These are phyloP conservation scores for Drosophila fungiperda DNA, from an alignment of 2,888 invertebrate species.

Conservation along the genomic window DNA sequence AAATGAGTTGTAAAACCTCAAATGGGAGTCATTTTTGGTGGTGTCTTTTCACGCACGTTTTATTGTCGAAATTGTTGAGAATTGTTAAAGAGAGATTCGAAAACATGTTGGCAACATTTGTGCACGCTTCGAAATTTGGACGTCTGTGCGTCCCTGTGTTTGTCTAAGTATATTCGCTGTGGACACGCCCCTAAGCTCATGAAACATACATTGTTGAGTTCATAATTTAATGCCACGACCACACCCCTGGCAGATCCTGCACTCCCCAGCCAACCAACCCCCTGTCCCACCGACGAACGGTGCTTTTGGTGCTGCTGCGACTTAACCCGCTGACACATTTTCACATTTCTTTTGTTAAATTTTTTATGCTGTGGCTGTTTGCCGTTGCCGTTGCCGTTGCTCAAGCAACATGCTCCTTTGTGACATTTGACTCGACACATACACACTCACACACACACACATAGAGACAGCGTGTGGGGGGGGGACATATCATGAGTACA, in stretches of 20 bases:
- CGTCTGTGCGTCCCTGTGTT: not conserved
- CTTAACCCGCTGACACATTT: slow-evolving; percentile 73
- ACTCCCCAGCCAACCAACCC: not conserved
- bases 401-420: slow-evolving; percentile 67
- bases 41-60: not conserved
- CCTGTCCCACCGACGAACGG: slow-evolving; percentile 4
- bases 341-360: slow-evolving; percentile 67
- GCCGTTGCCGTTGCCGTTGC: slow-evolving; percentile 51
- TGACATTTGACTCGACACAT: slow-evolving; percentile 69
- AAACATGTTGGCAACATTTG: slow-evolving; percentile 1
- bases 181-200: slow-evolving; percentile 13
- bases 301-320: slow-evolving; percentile 26
- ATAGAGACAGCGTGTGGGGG: not conserved
- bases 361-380: slow-evolving; percentile 44
- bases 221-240: slow-evolving; percentile 66
- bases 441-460: slow-evolving; percentile 12
- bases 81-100: slow-evolving; percentile 16
- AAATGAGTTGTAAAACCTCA: not conserved
- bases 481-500: slow-evolving; percentile 21
- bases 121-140: not conserved
- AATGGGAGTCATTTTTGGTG: not conserved
- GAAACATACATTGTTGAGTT: slow-evolving; percentile 63
- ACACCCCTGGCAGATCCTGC: not conserved
- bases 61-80: slow-evolving; percentile 27
- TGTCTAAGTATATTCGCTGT: not conserved